Conservation (phyloP, 2,797 vertebrate species). For the Danio kyathit region DNA sequence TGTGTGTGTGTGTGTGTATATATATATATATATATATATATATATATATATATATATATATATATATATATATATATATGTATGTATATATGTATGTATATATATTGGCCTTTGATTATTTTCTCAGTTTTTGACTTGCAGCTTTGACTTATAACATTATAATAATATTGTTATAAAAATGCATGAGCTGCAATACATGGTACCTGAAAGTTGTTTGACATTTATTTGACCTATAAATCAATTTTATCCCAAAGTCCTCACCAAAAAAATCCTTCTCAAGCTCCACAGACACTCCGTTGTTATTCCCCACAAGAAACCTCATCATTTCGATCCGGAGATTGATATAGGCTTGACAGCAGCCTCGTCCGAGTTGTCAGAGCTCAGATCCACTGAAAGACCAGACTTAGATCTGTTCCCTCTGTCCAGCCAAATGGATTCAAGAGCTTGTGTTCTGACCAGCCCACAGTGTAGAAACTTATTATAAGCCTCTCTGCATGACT, state of each 20-base stretch:
- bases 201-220: not conserved
- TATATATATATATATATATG: no score
- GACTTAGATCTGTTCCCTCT: constrained; percentile 29
- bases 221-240: not conserved
- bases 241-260: not conserved
- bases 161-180: not conserved
- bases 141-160: not conserved
- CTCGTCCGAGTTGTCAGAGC: not conserved
- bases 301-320: not conserved
- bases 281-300: not conserved
- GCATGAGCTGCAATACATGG: not conserved
- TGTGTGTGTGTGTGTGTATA: no score
- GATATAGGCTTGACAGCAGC: constrained; percentile 20
- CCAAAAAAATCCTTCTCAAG: not conserved
- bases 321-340: constrained; percentile 36
- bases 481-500: constrained; percentile 54
- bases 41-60: no score
- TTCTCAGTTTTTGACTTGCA: not conserved
- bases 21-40: no score
- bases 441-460: constrained; percentile 40
- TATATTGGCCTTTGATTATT: no score
- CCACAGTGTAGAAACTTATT: constrained; percentile 48
- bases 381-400: constrained; percentile 45
- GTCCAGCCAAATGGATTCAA: constrained; percentile 35
- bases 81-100: no score